Conservation (phyloP, 2,888 invertebrate genomes). For the Hemistola chrysoprasaria region DNA sequence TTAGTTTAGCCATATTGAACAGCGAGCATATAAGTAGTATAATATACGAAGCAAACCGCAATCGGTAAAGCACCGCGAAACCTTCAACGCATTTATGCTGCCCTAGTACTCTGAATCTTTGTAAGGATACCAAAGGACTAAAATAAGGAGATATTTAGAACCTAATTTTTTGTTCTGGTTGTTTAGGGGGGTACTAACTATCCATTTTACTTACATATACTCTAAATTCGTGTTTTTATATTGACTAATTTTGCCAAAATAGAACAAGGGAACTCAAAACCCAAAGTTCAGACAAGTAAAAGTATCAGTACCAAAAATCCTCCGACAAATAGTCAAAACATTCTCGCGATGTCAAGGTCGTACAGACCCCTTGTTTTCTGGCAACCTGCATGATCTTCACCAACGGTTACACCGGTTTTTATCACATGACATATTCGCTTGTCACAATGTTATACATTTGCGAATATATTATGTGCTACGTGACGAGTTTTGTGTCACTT, state of each 20-base stretch:
- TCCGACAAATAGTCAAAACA: too few relatives aligned
- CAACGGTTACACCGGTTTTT: conserved; percentile 19
- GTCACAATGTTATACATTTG: not conserved
- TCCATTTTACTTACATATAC: too few relatives aligned
- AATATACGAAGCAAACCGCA: conserved; percentile 53
- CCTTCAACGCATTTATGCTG: conserved; percentile 50
- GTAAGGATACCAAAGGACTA: conserved; percentile 65
- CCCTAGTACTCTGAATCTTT: conserved; percentile 61
- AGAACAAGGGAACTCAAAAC: too few relatives aligned
- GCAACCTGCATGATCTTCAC: conserved; percentile 17
- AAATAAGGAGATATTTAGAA: conserved; percentile 15
- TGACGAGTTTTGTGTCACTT: too few relatives aligned
- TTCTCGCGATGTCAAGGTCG: conserved; percentile 25
- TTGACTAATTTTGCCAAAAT: too few relatives aligned
- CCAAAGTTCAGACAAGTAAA: too few relatives aligned
- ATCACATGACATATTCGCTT: conserved; percentile 14
- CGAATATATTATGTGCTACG: too few relatives aligned
- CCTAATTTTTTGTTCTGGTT: too few relatives aligned
- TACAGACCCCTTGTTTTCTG: conserved; percentile 22
- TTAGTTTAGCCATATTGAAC: conserved; percentile 33
- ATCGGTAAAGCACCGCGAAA: conserved; percentile 57
- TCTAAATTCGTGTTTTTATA: too few relatives aligned
- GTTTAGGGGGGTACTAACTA: too few relatives aligned
- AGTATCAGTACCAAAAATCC: too few relatives aligned
- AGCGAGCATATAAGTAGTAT: conserved; percentile 31